Evolutionary conservation across 2,888 invertebrate genomes (phyloP).

Genomic region (Oxytorus armatus): DNA sequence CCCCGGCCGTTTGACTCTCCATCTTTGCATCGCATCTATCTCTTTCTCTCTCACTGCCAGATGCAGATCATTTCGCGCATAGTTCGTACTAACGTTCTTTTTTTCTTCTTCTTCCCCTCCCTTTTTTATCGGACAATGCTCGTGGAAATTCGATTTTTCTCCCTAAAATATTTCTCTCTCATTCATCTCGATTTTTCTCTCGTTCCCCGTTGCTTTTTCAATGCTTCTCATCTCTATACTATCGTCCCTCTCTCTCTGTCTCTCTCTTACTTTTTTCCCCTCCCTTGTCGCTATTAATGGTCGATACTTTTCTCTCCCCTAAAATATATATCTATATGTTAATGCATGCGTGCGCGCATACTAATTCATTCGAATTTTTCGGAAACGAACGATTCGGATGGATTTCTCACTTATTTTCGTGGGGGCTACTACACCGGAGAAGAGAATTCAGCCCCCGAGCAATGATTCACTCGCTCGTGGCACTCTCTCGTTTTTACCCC

Average conservation of each 20-base stretch:
- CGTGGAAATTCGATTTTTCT: conserved; percentile 78
- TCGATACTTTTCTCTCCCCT: conserved; percentile 78
- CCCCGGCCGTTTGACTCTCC: no score
- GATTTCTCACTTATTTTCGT: conserved; percentile 27
- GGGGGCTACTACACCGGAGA: conserved; percentile 7
- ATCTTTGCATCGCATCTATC: conserved; percentile 35
- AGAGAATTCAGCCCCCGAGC: conserved; percentile 45
- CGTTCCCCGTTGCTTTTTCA: conserved; percentile 60
- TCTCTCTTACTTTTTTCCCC: no score
- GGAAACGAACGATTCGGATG: conserved; percentile 69
- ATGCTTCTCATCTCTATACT: conserved; percentile 64
- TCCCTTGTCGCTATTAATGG: conserved; percentile 77
- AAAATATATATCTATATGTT: conserved; percentile 72
- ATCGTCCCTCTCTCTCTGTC: no score
- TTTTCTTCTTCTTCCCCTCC: conserved; percentile 61
- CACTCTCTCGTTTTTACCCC: conserved; percentile 41
- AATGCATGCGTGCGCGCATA: conserved; percentile 80
- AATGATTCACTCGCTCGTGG: conserved; percentile 76
- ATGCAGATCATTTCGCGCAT: conserved; percentile 73
- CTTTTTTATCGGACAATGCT: conserved; percentile 73
- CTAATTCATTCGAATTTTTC: conserved; percentile 83
- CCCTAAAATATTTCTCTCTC: conserved; percentile 70
- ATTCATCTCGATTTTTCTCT: conserved; percentile 66
- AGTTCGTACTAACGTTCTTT: conserved; percentile 43
- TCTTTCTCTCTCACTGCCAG: conserved; percentile 68